A percentile compares a stretch with the other conserved stretches of the same genome.
Conservation (phyloP, 2,797 vertebrate species). For the Paramormyrops hopkinsi region DNA sequence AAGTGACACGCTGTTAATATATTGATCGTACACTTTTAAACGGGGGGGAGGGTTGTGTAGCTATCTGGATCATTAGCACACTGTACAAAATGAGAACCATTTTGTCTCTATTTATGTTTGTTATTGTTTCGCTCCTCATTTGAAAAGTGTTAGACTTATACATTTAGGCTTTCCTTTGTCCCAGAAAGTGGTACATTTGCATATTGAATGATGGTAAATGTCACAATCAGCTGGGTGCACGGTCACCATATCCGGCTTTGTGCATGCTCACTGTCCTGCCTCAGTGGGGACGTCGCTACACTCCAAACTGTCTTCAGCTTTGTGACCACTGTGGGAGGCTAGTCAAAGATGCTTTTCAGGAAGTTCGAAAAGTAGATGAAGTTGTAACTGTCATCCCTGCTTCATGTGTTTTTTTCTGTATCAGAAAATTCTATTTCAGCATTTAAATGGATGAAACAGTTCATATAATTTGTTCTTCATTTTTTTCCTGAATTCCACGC, state of each 20-base stretch:
- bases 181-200: conserved; percentile 11
- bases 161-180: conserved; percentile 1
- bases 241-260: not conserved
- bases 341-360: not conserved
- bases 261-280: not conserved
- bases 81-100: conserved; percentile 31
- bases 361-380: conserved; percentile 7
- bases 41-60: not conserved
- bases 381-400: conserved; percentile 11
- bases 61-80: conserved; percentile 53
- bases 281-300: not conserved
- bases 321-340: not conserved
- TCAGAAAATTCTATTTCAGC: conserved; percentile 24
- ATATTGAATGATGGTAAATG: conserved; percentile 5
- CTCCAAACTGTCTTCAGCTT: not conserved
- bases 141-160: not conserved
- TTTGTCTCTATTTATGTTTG: conserved; percentile 10
- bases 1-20: conserved; percentile 54
- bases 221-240: conserved; percentile 4
- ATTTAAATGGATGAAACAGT: conserved; percentile 22
- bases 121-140: conserved; percentile 47
- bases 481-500: conserved; percentile 23
- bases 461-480: conserved; percentile 9
- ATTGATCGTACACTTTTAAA: conserved; percentile 29
- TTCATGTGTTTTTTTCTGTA: conserved; percentile 27